These are phyloP conservation scores for Caenorhabditis sp. DNA, from an alignment of 2,888 invertebrate genomes.

Conservation along the genomic window DNA sequence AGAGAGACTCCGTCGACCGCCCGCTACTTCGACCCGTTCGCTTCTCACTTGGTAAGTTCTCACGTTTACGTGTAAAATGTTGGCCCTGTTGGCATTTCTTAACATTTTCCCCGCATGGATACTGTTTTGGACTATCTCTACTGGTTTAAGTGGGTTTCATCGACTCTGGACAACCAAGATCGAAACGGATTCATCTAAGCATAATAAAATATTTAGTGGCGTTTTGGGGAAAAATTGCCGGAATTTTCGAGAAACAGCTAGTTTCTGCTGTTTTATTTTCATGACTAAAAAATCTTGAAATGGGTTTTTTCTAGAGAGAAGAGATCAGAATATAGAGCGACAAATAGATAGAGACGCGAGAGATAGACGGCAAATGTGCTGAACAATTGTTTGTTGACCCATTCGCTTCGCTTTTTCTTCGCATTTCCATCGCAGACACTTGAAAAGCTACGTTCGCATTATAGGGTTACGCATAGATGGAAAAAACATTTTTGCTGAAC, in stretches of 20 bases:
- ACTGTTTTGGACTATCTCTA: conserved; percentile 18
- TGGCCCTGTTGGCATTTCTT: not conserved
- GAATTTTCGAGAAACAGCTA: not conserved
- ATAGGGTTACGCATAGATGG: no score
- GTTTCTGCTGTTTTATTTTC: no score
- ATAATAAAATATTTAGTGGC: not conserved
- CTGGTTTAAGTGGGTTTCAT: conserved; percentile 29
- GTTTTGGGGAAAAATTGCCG: not conserved
- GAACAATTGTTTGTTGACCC: conserved; percentile 33
- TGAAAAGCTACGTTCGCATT: not conserved
- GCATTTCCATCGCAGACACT: not conserved
- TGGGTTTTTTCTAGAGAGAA: not conserved
- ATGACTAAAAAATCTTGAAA: not conserved
- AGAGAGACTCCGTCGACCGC: conserved; percentile 11
- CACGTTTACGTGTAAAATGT: conserved; percentile 4
- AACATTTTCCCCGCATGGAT: not conserved
- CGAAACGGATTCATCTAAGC: not conserved
- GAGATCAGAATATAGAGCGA: conserved; percentile 3
- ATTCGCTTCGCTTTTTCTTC: not conserved
- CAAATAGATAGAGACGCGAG: conserved; percentile 29
- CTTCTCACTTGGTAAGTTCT: conserved; percentile 29
- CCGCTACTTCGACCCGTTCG: conserved; percentile 1
- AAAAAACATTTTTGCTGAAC: not conserved
- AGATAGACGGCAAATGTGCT: conserved; percentile 25
- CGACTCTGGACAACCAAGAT: not conserved